Evolutionary conservation across 2,113 vertebrate species (phyloP).

Genomic region (Naja naja): DNA sequence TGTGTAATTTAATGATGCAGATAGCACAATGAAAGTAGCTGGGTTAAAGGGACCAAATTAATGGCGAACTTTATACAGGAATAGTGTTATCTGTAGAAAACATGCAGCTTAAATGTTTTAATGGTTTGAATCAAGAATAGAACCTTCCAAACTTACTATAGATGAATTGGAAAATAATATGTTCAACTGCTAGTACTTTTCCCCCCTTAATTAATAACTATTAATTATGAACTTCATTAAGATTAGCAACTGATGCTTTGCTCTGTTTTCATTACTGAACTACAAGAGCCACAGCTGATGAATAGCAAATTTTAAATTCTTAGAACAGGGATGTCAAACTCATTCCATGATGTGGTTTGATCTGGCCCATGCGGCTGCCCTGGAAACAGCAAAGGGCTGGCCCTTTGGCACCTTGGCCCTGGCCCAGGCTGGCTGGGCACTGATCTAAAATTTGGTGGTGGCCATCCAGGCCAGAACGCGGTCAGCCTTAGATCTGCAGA

Average conservation of each 20-base stretch:
- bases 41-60: slow-evolving; percentile 41
- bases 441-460: too few relatives aligned
- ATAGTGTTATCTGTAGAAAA: slow-evolving; percentile 42
- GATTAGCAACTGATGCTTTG: not conserved
- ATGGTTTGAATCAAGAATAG: slow-evolving; percentile 36
- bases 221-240: not conserved
- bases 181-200: not conserved
- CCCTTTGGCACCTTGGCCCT: too few relatives aligned
- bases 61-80: slow-evolving; percentile 28
- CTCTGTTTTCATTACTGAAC: not conserved
- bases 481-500: too few relatives aligned
- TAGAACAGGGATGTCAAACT: too few relatives aligned
- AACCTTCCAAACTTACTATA: slow-evolving; percentile 17
- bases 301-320: not conserved
- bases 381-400: too few relatives aligned
- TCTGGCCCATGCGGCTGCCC: too few relatives aligned
- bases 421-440: too few relatives aligned
- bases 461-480: too few relatives aligned
- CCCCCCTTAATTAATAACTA: not conserved
- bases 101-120: slow-evolving; percentile 42
- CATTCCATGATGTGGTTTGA: too few relatives aligned
- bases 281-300: not conserved
- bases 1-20: slow-evolving; percentile 47
- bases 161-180: not conserved
- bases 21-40: slow-evolving; percentile 44